Percentiles rank a stretch among this genome's conserved stretches.
These are phyloP conservation scores for Meandrusa payeni DNA, from an alignment of 2,888 invertebrate genomes.

Conservation along the genomic window DNA sequence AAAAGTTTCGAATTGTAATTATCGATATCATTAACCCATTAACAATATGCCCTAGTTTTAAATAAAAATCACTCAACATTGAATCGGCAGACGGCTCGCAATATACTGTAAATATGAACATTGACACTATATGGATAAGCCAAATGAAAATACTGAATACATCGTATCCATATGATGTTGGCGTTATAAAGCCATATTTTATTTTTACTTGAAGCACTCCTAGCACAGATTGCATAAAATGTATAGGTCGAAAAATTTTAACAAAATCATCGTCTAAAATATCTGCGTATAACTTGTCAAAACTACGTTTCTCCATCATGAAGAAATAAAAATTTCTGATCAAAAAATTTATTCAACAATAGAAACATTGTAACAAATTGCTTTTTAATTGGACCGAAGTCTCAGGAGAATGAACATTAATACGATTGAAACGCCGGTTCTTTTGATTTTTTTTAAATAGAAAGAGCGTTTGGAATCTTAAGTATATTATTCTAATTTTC, in stretches of 20 bases:
- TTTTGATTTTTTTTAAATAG: too few relatives aligned
- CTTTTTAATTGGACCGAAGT: slow-evolving; percentile 6
- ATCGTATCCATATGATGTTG: slow-evolving; percentile 38
- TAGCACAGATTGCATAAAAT: slow-evolving; percentile 38
- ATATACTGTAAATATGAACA: slow-evolving; percentile 30
- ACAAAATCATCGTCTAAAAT: slow-evolving; percentile 53
- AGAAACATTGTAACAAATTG: too few relatives aligned
- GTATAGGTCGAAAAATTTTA: slow-evolving; percentile 43
- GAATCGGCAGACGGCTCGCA: slow-evolving; percentile 35
- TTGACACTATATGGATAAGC: slow-evolving; percentile 34
- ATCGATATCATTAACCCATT: slow-evolving; percentile 34
- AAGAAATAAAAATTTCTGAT: neutral
- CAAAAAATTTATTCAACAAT: too few relatives aligned
- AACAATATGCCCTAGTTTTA: slow-evolving; percentile 39
- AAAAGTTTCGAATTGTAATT: slow-evolving; percentile 38
- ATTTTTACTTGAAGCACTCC: slow-evolving; percentile 50
- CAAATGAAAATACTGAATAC: slow-evolving; percentile 40
- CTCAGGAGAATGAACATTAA: slow-evolving; percentile 6
- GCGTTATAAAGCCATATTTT: slow-evolving; percentile 46
- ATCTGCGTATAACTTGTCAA: slow-evolving; percentile 43
- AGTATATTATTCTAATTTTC: too few relatives aligned
- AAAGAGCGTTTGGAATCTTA: too few relatives aligned
- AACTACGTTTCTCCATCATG: slow-evolving; percentile 5
- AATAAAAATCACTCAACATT: slow-evolving; percentile 34
- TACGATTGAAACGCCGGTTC: neutral